Evolutionary conservation across 2,113 vertebrate species (phyloP), one percentile per base, ranked within the genome.

Genomic region (Alectura lathami): DNA sequence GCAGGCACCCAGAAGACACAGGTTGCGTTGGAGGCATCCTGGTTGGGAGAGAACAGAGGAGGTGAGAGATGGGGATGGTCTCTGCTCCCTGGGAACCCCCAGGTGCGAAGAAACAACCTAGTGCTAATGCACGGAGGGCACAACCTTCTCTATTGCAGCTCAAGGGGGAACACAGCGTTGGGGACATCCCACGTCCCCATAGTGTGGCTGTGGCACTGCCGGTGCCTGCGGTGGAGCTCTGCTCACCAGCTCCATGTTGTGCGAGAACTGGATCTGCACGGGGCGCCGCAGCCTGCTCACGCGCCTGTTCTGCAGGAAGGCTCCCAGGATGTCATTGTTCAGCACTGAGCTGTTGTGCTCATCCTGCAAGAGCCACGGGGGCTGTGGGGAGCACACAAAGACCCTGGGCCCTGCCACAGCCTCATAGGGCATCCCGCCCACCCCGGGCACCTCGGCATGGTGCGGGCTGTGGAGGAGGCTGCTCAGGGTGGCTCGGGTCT

Each of bases 201-300:
- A 53, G 50, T 26, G 15, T 29, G 50, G 53, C 29, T 32, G 53
- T 64, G 36, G 11, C 62, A 30, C 20, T 42, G n/a, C 10, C 30
- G 1, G 0, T 47, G 59, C 50, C 11, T 1, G 0, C 4, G 1
- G 43, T 2, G 11, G 23, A 73, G 59, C 36, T 30, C 68, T 17
- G 62, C 83, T 79, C 73, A 92, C 91, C 85, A 88, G 73, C 78
- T 72, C 59, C n/a, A 2, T 59, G 78, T 83, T 4, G 0, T 92
- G 90, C 64, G 38, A 40, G n/a, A 88, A 83, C 36, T 40, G 70
- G 50, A 87, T 77, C 64, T 66, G 29, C 57, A 92, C 38, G 0
- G 72, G 72, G 11, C 4, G 29, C 23, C 57, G 64, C 70, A 91
- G 77, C 63, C 43, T 8, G 0, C 24, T n/a, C 66, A 83, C 66